Conservation (phyloP, 2,888 invertebrate genomes). For the Drosophila formosana region DNA sequence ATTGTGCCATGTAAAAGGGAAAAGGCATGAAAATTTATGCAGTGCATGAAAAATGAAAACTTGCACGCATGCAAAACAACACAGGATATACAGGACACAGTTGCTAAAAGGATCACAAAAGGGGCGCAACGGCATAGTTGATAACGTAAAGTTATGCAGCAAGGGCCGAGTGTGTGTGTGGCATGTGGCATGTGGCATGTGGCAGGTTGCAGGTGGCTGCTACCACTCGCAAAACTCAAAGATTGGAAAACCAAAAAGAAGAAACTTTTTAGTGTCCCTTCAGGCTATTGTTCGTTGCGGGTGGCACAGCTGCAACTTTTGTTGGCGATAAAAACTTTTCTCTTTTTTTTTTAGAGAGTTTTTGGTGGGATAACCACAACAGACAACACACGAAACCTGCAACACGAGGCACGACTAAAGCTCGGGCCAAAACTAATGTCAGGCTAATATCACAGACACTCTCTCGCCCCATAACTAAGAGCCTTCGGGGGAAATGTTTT, state of each 20-base stretch:
- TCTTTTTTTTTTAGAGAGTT: neutral
- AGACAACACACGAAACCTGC: constrained; percentile 14
- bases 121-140: constrained; percentile 11
- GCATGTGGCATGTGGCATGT: neutral
- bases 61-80: constrained; percentile 60
- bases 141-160: constrained; percentile 53
- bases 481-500: constrained; percentile 2
- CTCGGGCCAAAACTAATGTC: constrained; percentile 38
- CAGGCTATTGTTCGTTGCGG: constrained; percentile 27
- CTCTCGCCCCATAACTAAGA: constrained; percentile 26
- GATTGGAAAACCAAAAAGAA: constrained; percentile 41
- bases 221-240: constrained; percentile 27
- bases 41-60: constrained; percentile 69
- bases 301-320: constrained; percentile 31
- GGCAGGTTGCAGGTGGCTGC: constrained; percentile 18
- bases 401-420: constrained; percentile 18
- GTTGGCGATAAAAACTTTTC: constrained; percentile 52
- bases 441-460: constrained; percentile 37
- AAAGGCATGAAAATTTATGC: constrained; percentile 67
- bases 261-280: constrained; percentile 35
- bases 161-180: neutral
- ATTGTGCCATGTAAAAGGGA: constrained; percentile 46
- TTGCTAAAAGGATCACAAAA: constrained; percentile 18
- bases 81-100: constrained; percentile 8
- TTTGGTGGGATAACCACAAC: neutral